phyloP scores from a whole-genome alignment of 2,797 vertebrate genomes.

The Cynopterus sphinx region DNA sequence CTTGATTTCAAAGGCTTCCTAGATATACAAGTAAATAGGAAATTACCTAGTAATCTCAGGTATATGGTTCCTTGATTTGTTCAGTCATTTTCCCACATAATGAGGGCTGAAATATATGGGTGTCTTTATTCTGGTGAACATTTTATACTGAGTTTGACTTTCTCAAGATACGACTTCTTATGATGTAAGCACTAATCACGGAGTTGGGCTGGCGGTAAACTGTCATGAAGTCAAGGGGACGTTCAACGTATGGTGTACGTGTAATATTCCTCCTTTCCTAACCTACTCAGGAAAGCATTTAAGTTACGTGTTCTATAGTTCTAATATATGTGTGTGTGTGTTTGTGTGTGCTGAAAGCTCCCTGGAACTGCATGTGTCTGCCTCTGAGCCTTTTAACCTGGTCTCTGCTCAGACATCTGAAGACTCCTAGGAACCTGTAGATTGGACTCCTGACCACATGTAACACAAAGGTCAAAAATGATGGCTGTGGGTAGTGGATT shows the following conservation, averaged over 20 bases:
- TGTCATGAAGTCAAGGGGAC: not conserved
- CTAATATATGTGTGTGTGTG: not conserved
- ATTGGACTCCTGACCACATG: not conserved
- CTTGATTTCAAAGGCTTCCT: slow-evolving; percentile 18
- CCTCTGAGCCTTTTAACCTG: not conserved
- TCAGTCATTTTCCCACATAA: not conserved
- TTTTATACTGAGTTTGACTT: not conserved
- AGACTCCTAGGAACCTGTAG: not conserved
- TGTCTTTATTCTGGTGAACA: not conserved
- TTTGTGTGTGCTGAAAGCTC: not conserved
- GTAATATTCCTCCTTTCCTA: slow-evolving; percentile 6
- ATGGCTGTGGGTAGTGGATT: not conserved
- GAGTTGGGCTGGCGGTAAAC: too few species aligned
- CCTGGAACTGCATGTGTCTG: not conserved
- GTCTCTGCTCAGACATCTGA: not conserved
- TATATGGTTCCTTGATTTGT: not conserved
- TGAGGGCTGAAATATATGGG: not conserved
- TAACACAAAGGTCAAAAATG: not conserved
- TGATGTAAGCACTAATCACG: not conserved
- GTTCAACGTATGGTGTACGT: not conserved
- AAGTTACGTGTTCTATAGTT: not conserved
- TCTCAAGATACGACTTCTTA: not conserved
- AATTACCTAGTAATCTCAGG: not conserved
- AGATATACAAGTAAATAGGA: not conserved
- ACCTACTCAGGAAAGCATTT: not conserved